Conservation (phyloP, 2,113 vertebrate genomes). For the Pelobates fuscus region DNA sequence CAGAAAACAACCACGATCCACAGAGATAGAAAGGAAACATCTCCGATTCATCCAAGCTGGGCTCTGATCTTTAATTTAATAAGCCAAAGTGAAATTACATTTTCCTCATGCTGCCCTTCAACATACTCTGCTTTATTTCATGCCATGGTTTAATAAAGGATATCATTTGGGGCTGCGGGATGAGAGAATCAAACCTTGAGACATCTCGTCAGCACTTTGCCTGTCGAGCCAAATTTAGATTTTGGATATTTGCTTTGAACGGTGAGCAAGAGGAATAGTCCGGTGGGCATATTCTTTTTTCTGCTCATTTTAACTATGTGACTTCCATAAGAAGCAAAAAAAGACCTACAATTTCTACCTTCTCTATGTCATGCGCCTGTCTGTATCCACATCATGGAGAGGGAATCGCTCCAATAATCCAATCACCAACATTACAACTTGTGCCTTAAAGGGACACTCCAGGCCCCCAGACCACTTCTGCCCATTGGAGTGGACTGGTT, state of each 20-base stretch:
- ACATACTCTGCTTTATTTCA: background rate
- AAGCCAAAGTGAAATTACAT: slow-evolving; percentile 22
- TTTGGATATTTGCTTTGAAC: background rate
- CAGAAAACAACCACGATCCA: background rate
- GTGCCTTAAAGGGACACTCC: too few relatives aligned
- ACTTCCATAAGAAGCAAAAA: background rate
- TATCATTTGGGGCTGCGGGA: background rate
- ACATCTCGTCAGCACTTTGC: background rate
- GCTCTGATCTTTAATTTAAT: slow-evolving; percentile 29
- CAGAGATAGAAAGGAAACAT: slow-evolving; percentile 14
- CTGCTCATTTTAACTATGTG: background rate
- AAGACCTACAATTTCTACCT: background rate
- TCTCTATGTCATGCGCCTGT: too few relatives aligned
- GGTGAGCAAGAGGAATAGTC: background rate
- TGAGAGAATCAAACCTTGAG: background rate
- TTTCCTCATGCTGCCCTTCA: slow-evolving; percentile 26
- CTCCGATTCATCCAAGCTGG: background rate
- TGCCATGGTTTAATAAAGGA: slow-evolving; percentile 10
- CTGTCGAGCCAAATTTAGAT: slow-evolving; percentile 8
- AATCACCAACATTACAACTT: too few relatives aligned
- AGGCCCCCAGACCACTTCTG: too few relatives aligned
- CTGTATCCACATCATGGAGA: too few relatives aligned
- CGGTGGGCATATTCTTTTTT: background rate
- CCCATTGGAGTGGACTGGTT: too few relatives aligned
- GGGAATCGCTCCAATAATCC: too few relatives aligned